phyloP scores from a whole-genome alignment of 1,140 invertebrate genomes.

The Choristoneura fumiferana region DNA sequence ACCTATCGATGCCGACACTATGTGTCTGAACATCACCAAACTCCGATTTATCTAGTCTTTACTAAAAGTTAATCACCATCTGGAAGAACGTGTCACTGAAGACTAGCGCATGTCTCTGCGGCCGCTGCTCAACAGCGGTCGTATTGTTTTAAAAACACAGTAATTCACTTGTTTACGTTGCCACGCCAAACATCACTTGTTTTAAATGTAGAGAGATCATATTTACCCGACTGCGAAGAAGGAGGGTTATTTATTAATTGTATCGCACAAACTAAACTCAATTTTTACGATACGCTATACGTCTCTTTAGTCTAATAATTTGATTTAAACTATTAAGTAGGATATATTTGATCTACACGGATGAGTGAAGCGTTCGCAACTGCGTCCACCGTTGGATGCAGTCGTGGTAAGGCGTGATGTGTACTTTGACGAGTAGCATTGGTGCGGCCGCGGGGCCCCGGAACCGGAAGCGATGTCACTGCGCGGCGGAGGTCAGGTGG shows the following conservation, averaged over 20 bases:
- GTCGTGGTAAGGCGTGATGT: too few species aligned
- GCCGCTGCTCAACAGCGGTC: conserved; percentile 39
- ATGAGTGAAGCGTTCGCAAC: too few species aligned
- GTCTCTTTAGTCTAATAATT: too few species aligned
- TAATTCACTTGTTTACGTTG: conserved; percentile 12
- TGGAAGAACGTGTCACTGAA: conserved; percentile 59
- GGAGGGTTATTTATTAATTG: background rate
- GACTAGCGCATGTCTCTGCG: conserved; percentile 50
- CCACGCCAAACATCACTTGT: conserved; percentile 10
- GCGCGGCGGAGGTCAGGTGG: conserved; percentile 62
- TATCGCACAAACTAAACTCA: too few species aligned
- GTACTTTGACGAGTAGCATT: too few species aligned
- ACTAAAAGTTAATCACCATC: conserved; percentile 47
- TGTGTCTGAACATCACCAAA: conserved; percentile 50
- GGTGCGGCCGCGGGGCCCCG: conserved; percentile 19
- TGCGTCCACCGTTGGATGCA: background rate
- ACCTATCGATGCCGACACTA: conserved; percentile 54
- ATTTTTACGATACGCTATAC: too few species aligned
- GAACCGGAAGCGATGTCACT: too few species aligned
- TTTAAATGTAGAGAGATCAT: too few species aligned
- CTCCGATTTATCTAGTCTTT: conserved; percentile 40
- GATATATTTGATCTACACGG: too few species aligned
- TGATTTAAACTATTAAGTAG: too few species aligned
- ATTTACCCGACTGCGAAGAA: conserved; percentile 10
- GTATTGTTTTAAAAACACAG: background rate